Base-by-base conservation (phyloP, 2,888 invertebrate species). In the Caenorhabditis sp. region DNA sequence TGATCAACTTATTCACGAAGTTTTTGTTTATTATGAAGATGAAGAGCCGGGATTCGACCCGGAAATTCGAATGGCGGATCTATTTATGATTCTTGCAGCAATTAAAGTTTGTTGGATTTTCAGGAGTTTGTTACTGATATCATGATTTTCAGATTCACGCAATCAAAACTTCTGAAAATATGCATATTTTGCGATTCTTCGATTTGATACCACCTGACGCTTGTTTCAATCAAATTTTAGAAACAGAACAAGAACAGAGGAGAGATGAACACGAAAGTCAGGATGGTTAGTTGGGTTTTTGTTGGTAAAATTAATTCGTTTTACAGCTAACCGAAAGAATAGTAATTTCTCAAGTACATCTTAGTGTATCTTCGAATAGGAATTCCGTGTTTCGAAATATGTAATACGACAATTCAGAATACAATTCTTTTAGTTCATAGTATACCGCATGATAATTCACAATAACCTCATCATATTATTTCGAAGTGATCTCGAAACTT, bases 41-140 rank as follows among this genome's bases (percentile, higher is more conserved):
- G 82, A 77, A 19, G 62, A 60, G 49, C 54, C 62, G 2, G 36
- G 58, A 19, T 62, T 65, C 27, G 72, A 80, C 17, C 83, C 84
- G 4, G 85, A 85, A 65, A 67, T 85, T 17, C 72, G 85, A 31
- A 65, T 85, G 66, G 83, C 81, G 3, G 78, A 79, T 31, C 54
- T 84, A 8, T 71, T 84, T 21, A 76, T 82, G 67, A 66, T 85
- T 21, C 63, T 82, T 12, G 66, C 81, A 1, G 81, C 83, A 14
- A 71, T 84, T 8, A 85, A 82, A 62, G 82, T 36, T 17, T n/a
- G 31, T n/a, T n/a, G n/a, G n/a, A n/a, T n/a, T n/a, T n/a, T n/a
- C n/a, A n/a, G n/a, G n/a, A n/a, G n/a, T n/a, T n/a, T n/a, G n/a
- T n/a, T n/a, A n/a, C n/a, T n/a, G n/a, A n/a, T n/a, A n/a, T n/a